A percentile compares a stretch with the other conserved stretches of the same genome.
These are phyloP conservation scores for Siphonodentalium dalli DNA, from an alignment of 2,888 invertebrate species.

Conservation along the genomic window DNA sequence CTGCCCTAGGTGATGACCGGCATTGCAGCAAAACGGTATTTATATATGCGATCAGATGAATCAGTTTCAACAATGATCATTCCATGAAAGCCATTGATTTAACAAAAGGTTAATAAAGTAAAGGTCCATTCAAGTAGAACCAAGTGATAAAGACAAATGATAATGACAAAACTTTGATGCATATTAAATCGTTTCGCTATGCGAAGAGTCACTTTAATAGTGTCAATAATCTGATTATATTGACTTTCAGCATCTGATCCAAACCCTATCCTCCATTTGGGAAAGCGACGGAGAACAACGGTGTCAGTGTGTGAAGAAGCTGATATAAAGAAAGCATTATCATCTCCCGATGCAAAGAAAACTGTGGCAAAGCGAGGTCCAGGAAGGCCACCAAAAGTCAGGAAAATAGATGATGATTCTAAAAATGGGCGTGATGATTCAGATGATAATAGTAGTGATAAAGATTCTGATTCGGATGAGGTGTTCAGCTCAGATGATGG, in stretches of 20 bases:
- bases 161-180: too few species aligned
- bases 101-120: too few species aligned
- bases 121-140: too few species aligned
- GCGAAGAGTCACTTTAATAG: too few species aligned
- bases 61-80: too few species aligned
- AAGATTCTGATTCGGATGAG: constrained; percentile 3
- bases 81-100: too few species aligned
- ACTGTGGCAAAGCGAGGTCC: constrained; percentile 36
- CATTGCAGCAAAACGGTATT: too few species aligned
- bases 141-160: too few species aligned
- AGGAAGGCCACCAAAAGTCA: constrained; percentile 36
- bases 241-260: constrained; percentile 79
- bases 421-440: not conserved
- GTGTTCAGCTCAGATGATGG: constrained; percentile 1
- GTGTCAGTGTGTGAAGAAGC: constrained; percentile 41
- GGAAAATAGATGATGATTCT: not conserved
- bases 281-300: constrained; percentile 78
- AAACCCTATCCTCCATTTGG: constrained; percentile 79
- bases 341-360: constrained; percentile 11
- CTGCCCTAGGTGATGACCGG: too few species aligned
- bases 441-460: not conserved
- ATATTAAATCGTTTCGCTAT: too few species aligned
- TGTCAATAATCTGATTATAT: not conserved
- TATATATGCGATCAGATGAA: too few species aligned
- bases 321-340: not conserved